Evolutionary conservation across 2,113 vertebrate species (phyloP), one percentile per base, ranked within the genome.

Genomic region (Coryphaenoides rupestris): DNA sequence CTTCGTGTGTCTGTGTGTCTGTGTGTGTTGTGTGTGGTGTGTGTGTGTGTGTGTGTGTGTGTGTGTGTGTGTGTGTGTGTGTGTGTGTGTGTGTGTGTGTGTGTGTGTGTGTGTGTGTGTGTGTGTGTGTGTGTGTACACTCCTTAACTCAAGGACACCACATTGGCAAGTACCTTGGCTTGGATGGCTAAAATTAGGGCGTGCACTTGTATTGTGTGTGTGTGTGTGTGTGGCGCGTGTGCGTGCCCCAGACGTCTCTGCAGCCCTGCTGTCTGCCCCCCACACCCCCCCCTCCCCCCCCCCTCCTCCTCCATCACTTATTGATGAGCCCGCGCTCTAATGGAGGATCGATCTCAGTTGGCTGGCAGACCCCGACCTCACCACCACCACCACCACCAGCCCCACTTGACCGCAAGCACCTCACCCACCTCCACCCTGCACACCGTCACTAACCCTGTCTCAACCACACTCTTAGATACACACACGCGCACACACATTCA

Each of bases 301-400:
- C 55, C 53, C 79, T 71, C 33, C 66, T 73, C 67, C 67, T 69
- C 61, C 83, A 88, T 90, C 79, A 86, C 79, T 89, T 89, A 89
- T 91, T 88, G 76, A 90, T 85, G 79, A 85, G 58, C 57, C 66
- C 69, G 77, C 69, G 77, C 73, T 57, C 74, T 86, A 84, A 88
- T 84, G 84, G 84, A 81, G 66, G 74, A 89, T 88, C 76, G 65
- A 85, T 84, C 77, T 73, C 59, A 63, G 77, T 79, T 71, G 78
- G 70, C 70, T 68, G 58, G 74, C 69, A 65, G 26, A 70, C 83
- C 77, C 72, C 75, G 69, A 78, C 77, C 59, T 68, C 72, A 65
- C 71, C 66, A 73, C n/a, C 15, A 1, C 74, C 66, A 45, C 33
- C 72, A 77, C 77, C 59, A 68, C 72, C 67, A n/a, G 71, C 66